Evolutionary conservation across 2,797 vertebrate genomes (phyloP), one percentile per base, ranked within the genome.

Genomic region (Melanotaenia maccullochi): DNA sequence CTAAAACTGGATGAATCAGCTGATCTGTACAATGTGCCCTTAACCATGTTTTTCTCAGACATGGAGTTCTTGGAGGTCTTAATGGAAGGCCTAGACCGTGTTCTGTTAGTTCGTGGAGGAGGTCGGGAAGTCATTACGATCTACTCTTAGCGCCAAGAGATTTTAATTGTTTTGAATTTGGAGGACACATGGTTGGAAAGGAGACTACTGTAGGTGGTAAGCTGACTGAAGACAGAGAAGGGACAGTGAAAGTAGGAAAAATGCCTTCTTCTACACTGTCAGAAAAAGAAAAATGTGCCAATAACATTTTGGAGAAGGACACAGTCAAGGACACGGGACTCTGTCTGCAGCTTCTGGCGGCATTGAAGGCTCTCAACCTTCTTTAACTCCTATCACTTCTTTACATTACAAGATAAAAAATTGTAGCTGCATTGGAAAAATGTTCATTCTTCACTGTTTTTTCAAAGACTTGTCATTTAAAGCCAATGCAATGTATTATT

Each of bases 21-120:
- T 49, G 18, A 1, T 12, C 16, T 57, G 16, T 24, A 22, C 9
- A n/a, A 11, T 44, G 12, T 35, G 35, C 76, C 94, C 96, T 97
- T 92, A 95, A 95, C 80, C 36, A n/a, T 20, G 24, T 20, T 11
- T 68, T 25, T 70, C 65, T 75, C 93, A 99, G 98, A 99, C 66
- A 99, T 99, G 97, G 97, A 99, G 89, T 99, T 99, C 81, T 91
- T 99, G 28, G 98, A 99, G 85, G 97, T 98, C 83, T 88, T 99
- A 73, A 97, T 96, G 14, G 98, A 98, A 71, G 96, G 97, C 1
- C 90, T 99, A 4, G 93, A 97, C 65, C 90, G 96, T 8, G 97
- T 97, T 44, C 92, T 99, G 7, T 81, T 99, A 84, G 96, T 99
- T 44, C 94, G 98, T 35, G 98, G 98, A 64, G 96, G 98, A 0